These are phyloP conservation scores for Spatula clypeata DNA, from an alignment of 2,797 vertebrate genomes.

Conservation along the genomic window DNA sequence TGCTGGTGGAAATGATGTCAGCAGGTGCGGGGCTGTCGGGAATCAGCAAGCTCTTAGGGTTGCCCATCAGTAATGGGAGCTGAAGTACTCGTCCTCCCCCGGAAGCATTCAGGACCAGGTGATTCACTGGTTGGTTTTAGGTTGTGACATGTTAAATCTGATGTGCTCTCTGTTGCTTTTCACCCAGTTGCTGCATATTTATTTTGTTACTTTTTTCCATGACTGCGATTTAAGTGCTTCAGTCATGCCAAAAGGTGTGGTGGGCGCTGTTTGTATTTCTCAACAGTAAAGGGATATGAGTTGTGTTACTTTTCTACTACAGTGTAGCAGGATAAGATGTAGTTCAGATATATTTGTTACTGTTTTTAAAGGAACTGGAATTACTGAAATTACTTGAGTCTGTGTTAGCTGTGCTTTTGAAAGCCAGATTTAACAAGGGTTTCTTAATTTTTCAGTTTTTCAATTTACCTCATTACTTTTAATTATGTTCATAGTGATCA, in stretches of 20 bases:
- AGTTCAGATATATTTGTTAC: not conserved
- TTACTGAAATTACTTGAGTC: accelerated
- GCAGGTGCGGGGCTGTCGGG: not conserved
- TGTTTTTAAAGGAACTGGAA: not conserved
- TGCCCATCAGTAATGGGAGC: accelerated
- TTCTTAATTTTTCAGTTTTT: not conserved
- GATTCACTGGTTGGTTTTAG: not conserved
- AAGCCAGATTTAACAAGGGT: not conserved
- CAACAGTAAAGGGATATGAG: not conserved
- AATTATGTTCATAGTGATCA: not conserved
- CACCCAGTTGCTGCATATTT: not conserved
- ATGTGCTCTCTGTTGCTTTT: not conserved
- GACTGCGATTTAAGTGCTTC: not conserved
- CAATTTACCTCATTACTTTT: not conserved
- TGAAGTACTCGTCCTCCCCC: not conserved
- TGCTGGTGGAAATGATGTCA: not conserved
- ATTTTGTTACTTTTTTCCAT: not conserved
- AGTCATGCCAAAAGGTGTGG: not conserved
- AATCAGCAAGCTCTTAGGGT: not conserved
- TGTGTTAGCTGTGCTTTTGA: not conserved
- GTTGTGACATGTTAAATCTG: not conserved
- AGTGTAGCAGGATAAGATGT: not conserved
- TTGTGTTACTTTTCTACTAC: not conserved
- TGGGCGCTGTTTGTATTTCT: not conserved
- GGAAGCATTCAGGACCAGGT: accelerated